Evolutionary conservation across 2,888 invertebrate genomes (phyloP).

Genomic region (Philereme transversata): DNA sequence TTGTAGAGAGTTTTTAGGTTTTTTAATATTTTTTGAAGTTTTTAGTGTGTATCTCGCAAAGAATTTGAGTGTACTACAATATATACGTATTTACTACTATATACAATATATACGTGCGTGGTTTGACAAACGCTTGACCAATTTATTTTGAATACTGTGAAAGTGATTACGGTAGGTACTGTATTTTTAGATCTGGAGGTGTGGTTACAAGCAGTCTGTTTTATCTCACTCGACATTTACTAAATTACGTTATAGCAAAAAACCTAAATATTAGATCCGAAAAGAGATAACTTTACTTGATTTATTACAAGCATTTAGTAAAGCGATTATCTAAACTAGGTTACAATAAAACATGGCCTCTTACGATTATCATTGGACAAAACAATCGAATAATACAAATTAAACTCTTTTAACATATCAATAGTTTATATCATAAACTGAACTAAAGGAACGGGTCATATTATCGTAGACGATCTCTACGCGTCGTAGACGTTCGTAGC

Average conservation of each 20-base stretch:
- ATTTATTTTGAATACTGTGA: background rate
- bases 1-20: no score
- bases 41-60: no score
- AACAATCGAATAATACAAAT: no score
- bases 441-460: constrained; percentile 1
- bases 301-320: background rate
- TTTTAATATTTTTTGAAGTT: no score
- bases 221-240: constrained; percentile 22
- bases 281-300: background rate
- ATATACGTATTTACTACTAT: no score
- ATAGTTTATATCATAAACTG: no score
- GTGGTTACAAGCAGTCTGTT: constrained; percentile 22
- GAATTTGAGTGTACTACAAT: no score
- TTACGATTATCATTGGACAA: no score
- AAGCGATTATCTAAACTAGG: no score
- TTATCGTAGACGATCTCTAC: constrained; percentile 17
- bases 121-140: background rate
- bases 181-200: constrained; percentile 19
- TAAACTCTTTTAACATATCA: no score
- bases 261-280: background rate
- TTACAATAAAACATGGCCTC: no score
- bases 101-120: no score
- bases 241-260: constrained; percentile 14
- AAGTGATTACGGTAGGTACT: background rate
- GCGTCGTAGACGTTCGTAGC: constrained; percentile 31